phyloP scores from a whole-genome alignment of 2,888 invertebrate species.

The Artemia sinica region DNA sequence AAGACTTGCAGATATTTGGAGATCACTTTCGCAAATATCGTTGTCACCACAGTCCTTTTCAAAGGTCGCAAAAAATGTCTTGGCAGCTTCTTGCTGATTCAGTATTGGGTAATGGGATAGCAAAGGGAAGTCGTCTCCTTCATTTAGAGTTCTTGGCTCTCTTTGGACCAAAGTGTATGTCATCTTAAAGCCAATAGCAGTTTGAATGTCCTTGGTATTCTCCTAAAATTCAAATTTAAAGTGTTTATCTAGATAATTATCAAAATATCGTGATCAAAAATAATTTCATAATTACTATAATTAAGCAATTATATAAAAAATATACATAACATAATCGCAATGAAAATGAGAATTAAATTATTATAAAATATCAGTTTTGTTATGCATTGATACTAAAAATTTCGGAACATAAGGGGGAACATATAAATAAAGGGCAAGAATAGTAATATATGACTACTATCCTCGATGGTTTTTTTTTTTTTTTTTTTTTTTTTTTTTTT shows the following conservation, averaged over 20 bases:
- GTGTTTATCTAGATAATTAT: not conserved
- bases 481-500: no score
- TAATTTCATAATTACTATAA: conserved; percentile 17
- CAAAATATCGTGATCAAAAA: conserved; percentile 4
- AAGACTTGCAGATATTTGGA: conserved; percentile 46
- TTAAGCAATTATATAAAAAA: conserved; percentile 17
- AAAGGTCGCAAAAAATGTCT: conserved; percentile 63
- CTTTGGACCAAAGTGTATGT: conserved; percentile 61
- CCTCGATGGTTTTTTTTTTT: no score
- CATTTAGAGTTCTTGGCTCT: conserved; percentile 38
- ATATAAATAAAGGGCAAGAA: not conserved
- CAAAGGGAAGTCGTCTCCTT: conserved; percentile 43
- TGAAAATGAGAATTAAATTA: not conserved
- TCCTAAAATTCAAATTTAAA: conserved; percentile 36
- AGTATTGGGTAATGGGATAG: conserved; percentile 67
- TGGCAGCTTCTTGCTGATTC: conserved; percentile 64
- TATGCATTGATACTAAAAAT: not conserved
- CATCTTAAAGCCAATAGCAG: conserved; percentile 65
- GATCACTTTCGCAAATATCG: conserved; percentile 65
- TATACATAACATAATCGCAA: conserved; percentile 17
- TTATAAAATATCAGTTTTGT: no score
- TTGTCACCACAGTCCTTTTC: conserved; percentile 79
- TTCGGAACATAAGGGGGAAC: not conserved
- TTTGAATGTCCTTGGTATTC: conserved; percentile 68
- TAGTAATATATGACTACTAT: no score